A percentile compares a stretch with the other conserved stretches of the same genome.
Conservation (phyloP, 1,140 invertebrate species). For the Bombus terrestris region DNA sequence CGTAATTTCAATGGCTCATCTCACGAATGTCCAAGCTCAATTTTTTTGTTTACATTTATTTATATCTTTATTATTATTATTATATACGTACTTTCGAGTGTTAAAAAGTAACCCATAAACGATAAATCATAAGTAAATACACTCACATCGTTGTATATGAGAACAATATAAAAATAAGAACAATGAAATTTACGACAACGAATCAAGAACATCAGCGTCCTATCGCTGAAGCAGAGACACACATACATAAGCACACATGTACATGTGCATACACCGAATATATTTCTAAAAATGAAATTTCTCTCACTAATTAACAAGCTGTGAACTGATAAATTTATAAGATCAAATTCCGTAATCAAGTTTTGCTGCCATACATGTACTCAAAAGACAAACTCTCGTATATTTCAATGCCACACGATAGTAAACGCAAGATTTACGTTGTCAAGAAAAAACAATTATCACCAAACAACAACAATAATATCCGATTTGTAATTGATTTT, state of each 20-base stretch:
- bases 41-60: slow-evolving; percentile 20
- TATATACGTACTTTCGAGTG: not conserved
- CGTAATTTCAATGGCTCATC: not conserved
- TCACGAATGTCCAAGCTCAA: slow-evolving; percentile 24
- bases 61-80: slow-evolving; percentile 6
- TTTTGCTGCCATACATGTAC: not conserved
- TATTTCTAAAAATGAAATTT: slow-evolving; percentile 14
- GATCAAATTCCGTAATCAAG: not conserved
- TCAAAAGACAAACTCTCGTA: not conserved
- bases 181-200: not conserved
- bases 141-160: too few species aligned
- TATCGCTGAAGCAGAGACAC: not conserved
- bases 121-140: not conserved
- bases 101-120: not conserved
- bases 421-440: not conserved
- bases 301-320: not conserved
- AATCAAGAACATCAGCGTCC: not conserved
- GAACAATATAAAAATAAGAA: not conserved
- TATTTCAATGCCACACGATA: not conserved
- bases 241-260: not conserved
- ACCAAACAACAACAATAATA: not conserved
- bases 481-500: not conserved
- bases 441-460: not conserved
- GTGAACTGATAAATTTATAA: too few species aligned
- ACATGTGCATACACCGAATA: not conserved